Evolutionary conservation across 1,140 invertebrate genomes (phyloP).

Genomic region (Anthonomus grandis): DNA sequence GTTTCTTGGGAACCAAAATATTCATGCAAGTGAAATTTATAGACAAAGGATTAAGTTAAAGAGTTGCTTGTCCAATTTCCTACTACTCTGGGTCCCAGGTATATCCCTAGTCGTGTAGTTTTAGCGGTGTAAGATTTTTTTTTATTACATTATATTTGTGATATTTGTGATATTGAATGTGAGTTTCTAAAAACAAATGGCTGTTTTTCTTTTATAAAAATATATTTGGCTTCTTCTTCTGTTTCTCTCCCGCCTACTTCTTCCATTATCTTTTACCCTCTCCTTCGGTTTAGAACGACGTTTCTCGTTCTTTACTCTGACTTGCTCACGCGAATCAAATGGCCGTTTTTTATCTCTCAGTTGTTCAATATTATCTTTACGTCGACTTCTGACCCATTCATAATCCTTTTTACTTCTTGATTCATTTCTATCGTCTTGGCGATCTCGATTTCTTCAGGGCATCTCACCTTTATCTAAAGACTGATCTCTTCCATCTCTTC

Average conservation of each 20-base stretch:
- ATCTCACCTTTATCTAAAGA: slow-evolving; percentile 1
- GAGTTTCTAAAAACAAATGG: too few relatives aligned
- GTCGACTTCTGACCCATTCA: slow-evolving; percentile 27
- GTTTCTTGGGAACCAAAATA: too few relatives aligned
- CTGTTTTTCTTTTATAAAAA: too few relatives aligned
- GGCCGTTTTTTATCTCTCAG: slow-evolving; percentile 20
- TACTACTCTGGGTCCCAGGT: too few relatives aligned
- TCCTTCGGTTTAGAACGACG: slow-evolving; percentile 21
- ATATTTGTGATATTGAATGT: too few relatives aligned
- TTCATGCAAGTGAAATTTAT: too few relatives aligned
- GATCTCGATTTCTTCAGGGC: slow-evolving; percentile 6
- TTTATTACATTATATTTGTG: too few relatives aligned
- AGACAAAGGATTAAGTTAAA: too few relatives aligned
- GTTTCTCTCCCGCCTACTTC: slow-evolving; percentile 9
- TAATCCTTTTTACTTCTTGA: slow-evolving; percentile 26
- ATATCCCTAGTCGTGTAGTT: too few relatives aligned
- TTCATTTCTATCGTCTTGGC: slow-evolving; percentile 8
- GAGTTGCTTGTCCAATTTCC: too few relatives aligned
- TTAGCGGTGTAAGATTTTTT: too few relatives aligned
- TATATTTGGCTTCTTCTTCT: slow-evolving; percentile 6
- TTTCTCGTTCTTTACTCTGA: slow-evolving; percentile 6
- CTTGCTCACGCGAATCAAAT: slow-evolving; percentile 25
- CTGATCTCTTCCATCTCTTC: too few relatives aligned
- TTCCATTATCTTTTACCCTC: slow-evolving; percentile 28
- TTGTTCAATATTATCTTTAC: slow-evolving; percentile 23